phyloP scores from a whole-genome alignment of 2,113 vertebrate genomes.

The Leucoraja erinaceus region DNA sequence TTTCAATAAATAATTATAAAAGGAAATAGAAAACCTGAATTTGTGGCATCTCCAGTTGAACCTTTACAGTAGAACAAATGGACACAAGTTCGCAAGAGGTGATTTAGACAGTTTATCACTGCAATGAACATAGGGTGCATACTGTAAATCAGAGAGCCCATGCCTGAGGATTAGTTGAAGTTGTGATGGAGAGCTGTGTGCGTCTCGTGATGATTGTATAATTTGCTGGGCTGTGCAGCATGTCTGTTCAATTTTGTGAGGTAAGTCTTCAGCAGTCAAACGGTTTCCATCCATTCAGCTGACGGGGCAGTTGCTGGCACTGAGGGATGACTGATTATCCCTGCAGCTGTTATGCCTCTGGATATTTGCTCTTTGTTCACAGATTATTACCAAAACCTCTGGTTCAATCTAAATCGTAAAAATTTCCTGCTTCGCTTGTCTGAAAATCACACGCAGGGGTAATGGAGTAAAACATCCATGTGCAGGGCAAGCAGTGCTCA shows the following conservation, averaged over 20 bases:
- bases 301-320: conserved; percentile 19
- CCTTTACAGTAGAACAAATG: background rate
- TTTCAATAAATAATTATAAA: background rate
- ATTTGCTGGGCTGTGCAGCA: background rate
- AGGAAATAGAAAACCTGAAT: background rate
- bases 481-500: background rate
- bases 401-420: background rate
- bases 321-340: conserved; percentile 23
- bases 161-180: background rate
- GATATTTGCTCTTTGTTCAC: conserved; percentile 20
- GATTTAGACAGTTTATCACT: background rate
- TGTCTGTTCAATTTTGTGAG: background rate
- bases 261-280: background rate
- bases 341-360: conserved; percentile 13
- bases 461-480: background rate
- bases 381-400: conserved; percentile 24
- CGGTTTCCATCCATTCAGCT: background rate
- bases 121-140: background rate
- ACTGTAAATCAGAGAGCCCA: background rate
- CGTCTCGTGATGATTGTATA: background rate
- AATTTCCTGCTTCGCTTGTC: background rate
- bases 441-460: background rate
- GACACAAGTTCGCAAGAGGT: background rate
- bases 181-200: background rate
- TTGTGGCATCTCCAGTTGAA: background rate